Conservation (phyloP, 2,888 invertebrate genomes). For the Eilema caniola region DNA sequence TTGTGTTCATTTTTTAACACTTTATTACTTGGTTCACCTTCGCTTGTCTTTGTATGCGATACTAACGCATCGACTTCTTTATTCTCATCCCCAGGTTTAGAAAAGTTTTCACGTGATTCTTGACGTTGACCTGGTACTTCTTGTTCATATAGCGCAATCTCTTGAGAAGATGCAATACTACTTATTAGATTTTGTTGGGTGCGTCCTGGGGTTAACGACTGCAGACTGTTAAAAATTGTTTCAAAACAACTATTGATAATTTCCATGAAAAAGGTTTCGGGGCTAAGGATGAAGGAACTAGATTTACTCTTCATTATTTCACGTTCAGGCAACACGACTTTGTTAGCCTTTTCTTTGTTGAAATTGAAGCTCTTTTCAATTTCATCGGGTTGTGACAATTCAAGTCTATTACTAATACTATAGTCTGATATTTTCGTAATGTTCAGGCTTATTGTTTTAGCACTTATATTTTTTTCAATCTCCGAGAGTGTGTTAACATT, state of each 20-base stretch:
- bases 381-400: not conserved
- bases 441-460: not conserved
- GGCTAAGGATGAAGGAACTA: not conserved
- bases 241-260: not conserved
- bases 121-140: not conserved
- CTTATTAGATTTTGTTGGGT: not conserved
- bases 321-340: not conserved
- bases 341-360: not conserved
- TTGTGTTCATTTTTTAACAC: not conserved
- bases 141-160: not conserved
- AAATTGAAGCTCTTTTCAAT: not conserved
- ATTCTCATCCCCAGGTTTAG: not conserved
- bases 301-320: not conserved
- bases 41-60: not conserved
- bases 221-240: not conserved
- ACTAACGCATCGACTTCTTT: not conserved
- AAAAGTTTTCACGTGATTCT: not conserved
- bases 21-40: not conserved
- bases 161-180: not conserved
- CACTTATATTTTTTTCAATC: conserved; percentile 3
- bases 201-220: not conserved
- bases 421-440: not conserved
- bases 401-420: conserved; percentile 1
- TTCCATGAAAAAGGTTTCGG: not conserved
- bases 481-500: not conserved